A percentile compares a stretch with the other conserved stretches of the same genome.
phyloP scores from a whole-genome alignment of 2,888 invertebrate genomes.

The Tricholauxania praeusta region DNA sequence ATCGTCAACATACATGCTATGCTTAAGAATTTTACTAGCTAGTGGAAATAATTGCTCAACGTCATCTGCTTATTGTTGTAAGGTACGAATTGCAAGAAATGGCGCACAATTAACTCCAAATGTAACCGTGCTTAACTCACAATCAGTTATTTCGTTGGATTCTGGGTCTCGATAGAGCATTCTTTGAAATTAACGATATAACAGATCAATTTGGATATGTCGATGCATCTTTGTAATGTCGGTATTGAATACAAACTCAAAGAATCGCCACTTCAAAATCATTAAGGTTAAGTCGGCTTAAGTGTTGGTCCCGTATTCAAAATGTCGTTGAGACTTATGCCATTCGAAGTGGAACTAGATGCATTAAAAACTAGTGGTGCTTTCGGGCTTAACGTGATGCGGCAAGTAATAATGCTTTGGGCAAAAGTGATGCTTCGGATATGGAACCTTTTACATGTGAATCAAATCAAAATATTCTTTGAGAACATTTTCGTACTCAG shows the following conservation, averaged over 20 bases:
- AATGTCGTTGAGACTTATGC: conserved; percentile 29
- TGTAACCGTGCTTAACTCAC: conserved; percentile 33
- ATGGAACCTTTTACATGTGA: background rate
- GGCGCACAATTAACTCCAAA: conserved; percentile 38
- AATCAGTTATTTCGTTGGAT: conserved; percentile 14
- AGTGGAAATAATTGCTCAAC: conserved; percentile 27
- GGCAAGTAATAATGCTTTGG: conserved; percentile 26
- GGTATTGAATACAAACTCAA: conserved; percentile 25
- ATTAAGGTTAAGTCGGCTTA: conserved; percentile 20
- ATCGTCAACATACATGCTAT: conserved; percentile 42
- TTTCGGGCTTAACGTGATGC: conserved; percentile 9
- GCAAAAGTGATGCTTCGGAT: background rate
- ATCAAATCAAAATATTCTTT: conserved; percentile 19
- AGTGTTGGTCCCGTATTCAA: background rate
- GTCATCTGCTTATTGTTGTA: conserved; percentile 33
- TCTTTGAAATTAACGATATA: background rate
- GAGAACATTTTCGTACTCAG: conserved; percentile 20
- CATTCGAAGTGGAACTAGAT: conserved; percentile 22
- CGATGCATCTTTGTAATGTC: conserved; percentile 41
- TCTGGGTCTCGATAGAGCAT: conserved; percentile 27
- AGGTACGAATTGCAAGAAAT: conserved; percentile 32
- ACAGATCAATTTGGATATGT: conserved; percentile 26
- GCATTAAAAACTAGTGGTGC: conserved; percentile 16
- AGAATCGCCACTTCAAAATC: conserved; percentile 21
- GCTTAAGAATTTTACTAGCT: conserved; percentile 35